Evolutionary conservation across 1,140 invertebrate genomes (phyloP), one percentile per base, ranked within the genome.

Genomic region (Chelonus insularis): DNA sequence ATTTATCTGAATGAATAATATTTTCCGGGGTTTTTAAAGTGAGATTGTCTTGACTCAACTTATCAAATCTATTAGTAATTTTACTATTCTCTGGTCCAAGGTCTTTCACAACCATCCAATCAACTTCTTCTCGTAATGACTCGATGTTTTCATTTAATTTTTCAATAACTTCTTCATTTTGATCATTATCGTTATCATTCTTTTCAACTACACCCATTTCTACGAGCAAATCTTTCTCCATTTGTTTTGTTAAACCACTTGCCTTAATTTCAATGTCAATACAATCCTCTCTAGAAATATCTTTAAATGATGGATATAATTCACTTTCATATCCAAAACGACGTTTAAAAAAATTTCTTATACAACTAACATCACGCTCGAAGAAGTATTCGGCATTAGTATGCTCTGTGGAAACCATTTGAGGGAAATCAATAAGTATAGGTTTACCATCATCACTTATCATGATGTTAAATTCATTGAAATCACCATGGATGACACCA

Each of bases 381-480:
- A 99, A 99, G 82, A 92, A 95, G 87, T 89, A 88, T 86, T 97
- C 86, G 29, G 96, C 97, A 83, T 99, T 97, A 14, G 83, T 75
- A 83, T 99, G 97, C 45, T 88, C 89, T 0, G 91, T 97, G 4
- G 96, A 98, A 39, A 99, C 87, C 97, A 99, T 99, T 84, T 99
- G 97, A 1, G 98, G 97, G 79, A 99, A 99, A 85, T 99, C 98
- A 73, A 99, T 99, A 56, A 99, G 83, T 41, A 96, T 84, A 0
- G 97, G 89, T 59, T 89, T 88, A 25, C 89, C 90, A 0, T 91
- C 87, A 70, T 93, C 87, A 21, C 87, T 87, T 0, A 98, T 81
- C 87, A 98, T 95, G 45, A 98, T 88, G 77, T 98, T 99, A 76
- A 99, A 99, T 83, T 99, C 98, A 79, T 99, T 99, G 70, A 98